A percentile compares a stretch with the other conserved stretches of the same genome.
phyloP scores from a whole-genome alignment of 1,140 invertebrate genomes.

The Maniola jurtina region DNA sequence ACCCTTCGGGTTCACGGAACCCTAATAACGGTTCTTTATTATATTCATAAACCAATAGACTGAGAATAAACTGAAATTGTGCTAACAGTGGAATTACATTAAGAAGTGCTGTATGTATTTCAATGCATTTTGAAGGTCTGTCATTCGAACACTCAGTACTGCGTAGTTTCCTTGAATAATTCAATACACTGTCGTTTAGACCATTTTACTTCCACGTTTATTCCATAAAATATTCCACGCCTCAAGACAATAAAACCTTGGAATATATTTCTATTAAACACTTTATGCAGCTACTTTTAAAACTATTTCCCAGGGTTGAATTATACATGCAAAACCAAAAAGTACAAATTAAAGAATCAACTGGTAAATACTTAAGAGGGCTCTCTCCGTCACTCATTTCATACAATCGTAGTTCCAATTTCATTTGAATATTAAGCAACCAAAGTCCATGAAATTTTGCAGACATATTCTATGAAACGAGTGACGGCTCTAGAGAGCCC shows the following conservation, averaged over 20 bases:
- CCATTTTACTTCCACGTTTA: constrained; percentile 46
- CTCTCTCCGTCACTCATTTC: no score
- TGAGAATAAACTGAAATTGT: neutral
- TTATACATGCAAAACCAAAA: no score
- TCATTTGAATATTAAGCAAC: no score
- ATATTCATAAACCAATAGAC: neutral
- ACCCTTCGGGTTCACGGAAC: no score
- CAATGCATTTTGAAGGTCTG: constrained; percentile 50
- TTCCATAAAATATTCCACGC: constrained; percentile 43
- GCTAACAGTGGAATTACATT: constrained; percentile 13
- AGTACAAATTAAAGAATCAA: no score
- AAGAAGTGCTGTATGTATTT: constrained; percentile 39
- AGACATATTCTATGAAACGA: no score
- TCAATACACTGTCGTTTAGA: constrained; percentile 48
- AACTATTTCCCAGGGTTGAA: neutral
- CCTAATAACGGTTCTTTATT: no score
- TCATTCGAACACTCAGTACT: constrained; percentile 46
- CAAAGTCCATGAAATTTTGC: no score
- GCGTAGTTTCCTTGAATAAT: constrained; percentile 56
- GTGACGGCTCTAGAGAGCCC: no score
- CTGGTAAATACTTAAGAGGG: no score
- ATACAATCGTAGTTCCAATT: no score
- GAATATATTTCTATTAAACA: constrained; percentile 1
- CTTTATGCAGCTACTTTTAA: neutral
- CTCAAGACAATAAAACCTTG: constrained; percentile 6